Percentiles rank a stretch among this genome's conserved stretches.
phyloP scores from a whole-genome alignment of 2,888 invertebrate genomes.

The Rapana venosa region DNA sequence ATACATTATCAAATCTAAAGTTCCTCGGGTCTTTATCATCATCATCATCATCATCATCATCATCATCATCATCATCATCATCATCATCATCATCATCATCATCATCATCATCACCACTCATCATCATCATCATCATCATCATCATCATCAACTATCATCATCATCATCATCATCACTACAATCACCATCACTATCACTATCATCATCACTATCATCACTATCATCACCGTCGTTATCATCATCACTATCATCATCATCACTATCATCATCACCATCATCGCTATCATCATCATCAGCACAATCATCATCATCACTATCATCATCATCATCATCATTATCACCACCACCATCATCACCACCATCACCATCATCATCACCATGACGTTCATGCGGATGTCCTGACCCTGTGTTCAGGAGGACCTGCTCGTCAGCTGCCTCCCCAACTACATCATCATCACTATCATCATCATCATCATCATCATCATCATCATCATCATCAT shows the following conservation, averaged over 20 bases:
- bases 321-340: not conserved
- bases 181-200: too few species aligned
- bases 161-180: not conserved
- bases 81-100: not conserved
- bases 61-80: not conserved
- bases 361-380: not conserved
- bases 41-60: too few species aligned
- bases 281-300: too few species aligned
- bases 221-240: not conserved
- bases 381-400: too few species aligned
- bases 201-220: too few species aligned
- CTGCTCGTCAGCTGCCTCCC: conserved; percentile 73
- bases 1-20: too few species aligned
- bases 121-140: conserved; percentile 14
- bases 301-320: not conserved
- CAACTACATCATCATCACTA: conserved; percentile 60
- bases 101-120: not conserved
- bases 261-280: not conserved
- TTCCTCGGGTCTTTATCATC: too few species aligned
- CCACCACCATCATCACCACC: not conserved
- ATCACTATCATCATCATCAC: not conserved
- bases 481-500: too few species aligned
- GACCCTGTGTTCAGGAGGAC: conserved; percentile 64
- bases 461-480: too few species aligned
- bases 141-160: not conserved